These are phyloP conservation scores for Acropternis orthonyx DNA, from an alignment of 2,797 vertebrate species.

Conservation along the genomic window DNA sequence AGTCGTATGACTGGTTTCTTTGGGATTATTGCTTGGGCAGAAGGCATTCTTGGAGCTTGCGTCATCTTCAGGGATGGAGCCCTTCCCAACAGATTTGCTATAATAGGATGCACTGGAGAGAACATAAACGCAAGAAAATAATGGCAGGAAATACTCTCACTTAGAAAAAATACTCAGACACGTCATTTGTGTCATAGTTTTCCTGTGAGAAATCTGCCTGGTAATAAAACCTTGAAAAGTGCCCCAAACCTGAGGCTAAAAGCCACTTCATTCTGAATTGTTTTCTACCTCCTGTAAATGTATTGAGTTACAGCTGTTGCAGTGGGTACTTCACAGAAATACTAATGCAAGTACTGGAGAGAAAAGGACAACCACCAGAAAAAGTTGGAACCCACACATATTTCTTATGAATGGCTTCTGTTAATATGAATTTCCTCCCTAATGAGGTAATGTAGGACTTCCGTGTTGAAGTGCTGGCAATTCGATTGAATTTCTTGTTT, in stretches of 20 bases:
- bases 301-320: background rate
- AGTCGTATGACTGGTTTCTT: background rate
- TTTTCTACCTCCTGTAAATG: background rate
- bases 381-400: background rate
- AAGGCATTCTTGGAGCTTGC: constrained; percentile 1
- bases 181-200: background rate
- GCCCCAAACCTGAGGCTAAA: background rate
- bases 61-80: background rate
- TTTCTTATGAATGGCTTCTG: constrained; percentile 12
- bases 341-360: background rate
- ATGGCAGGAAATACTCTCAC: constrained; percentile 52
- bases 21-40: background rate
- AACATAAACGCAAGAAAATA: constrained; percentile 51
- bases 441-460: background rate
- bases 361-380: background rate
- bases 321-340: background rate
- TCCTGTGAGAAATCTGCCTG: constrained; percentile 8
- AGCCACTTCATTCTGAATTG: background rate
- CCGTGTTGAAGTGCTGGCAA: background rate
- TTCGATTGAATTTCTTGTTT: background rate
- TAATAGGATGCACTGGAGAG: constrained; percentile 25
- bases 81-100: constrained; percentile 20
- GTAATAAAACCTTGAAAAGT: background rate
- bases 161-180: constrained; percentile 21
- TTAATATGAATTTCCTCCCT: background rate